Conservation (phyloP, 2,888 invertebrate species). For the Eilema sororculum region DNA sequence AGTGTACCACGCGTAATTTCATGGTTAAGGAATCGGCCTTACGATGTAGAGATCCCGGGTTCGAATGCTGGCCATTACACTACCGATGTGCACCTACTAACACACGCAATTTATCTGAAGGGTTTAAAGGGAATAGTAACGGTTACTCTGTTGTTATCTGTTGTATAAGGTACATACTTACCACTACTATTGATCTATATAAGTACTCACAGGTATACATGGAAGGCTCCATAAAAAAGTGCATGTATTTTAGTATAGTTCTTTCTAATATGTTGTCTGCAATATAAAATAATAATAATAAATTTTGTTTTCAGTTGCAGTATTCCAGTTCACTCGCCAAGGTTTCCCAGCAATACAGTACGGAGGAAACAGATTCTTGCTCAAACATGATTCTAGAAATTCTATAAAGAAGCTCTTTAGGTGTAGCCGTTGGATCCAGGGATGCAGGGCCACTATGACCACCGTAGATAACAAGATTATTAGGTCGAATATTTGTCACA, state of each 20-base stretch:
- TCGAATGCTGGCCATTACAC: no score
- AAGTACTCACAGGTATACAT: not conserved
- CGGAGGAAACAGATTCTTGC: conserved; percentile 45
- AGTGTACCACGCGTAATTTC: no score
- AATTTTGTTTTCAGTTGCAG: conserved; percentile 22
- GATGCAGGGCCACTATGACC: conserved; percentile 51
- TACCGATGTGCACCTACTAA: no score
- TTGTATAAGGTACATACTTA: no score
- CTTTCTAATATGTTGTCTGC: not conserved
- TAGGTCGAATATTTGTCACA: conserved; percentile 30
- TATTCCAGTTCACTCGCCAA: conserved; percentile 31
- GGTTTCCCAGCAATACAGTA: conserved; percentile 46
- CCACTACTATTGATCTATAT: no score
- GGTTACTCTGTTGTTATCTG: no score
- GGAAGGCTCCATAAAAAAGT: not conserved
- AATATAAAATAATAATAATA: not conserved
- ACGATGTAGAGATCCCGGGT: no score
- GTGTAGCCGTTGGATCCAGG: conserved; percentile 52
- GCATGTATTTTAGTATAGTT: not conserved
- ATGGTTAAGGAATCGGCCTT: no score
- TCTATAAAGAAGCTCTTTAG: conserved; percentile 42
- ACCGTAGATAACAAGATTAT: conserved; percentile 38
- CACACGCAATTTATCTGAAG: no score
- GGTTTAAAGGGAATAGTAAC: no score
- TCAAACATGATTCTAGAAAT: conserved; percentile 47